Percentiles rank a stretch among this genome's conserved stretches.
Conservation (phyloP, 1,140 invertebrate genomes). For the Trachymyrmex septentrionalis region DNA sequence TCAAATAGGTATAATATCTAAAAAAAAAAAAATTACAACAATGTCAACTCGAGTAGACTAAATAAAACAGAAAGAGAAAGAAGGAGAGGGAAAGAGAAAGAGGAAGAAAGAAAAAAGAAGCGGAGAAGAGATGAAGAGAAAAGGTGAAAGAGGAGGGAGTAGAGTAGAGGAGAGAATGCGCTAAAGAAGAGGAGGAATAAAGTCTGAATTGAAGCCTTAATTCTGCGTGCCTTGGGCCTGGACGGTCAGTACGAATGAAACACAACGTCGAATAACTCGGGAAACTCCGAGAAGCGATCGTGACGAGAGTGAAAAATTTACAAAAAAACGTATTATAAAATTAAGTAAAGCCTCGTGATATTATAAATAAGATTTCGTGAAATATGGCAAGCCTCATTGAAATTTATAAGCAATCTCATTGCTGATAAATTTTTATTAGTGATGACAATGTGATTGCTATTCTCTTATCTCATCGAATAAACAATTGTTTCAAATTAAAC, state of each 20-base stretch:
- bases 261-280: constrained; percentile 14
- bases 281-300: not conserved
- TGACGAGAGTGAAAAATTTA: not conserved
- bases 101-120: not conserved
- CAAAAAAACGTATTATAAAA: not conserved
- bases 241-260: constrained; percentile 40
- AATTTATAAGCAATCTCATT: not conserved
- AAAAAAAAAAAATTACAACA: not conserved
- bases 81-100: not conserved
- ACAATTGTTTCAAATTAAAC: not conserved
- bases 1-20: not conserved
- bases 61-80: not conserved
- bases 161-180: constrained; percentile 26
- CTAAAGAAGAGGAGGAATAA: constrained; percentile 62
- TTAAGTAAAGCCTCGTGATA: not conserved
- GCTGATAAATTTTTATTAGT: not conserved
- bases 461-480: not conserved
- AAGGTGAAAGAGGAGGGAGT: constrained; percentile 7
- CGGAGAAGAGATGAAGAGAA: too few species aligned
- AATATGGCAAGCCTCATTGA: not conserved
- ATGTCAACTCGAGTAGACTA: not conserved
- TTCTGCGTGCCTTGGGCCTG: constrained; percentile 42
- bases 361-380: not conserved
- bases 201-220: constrained; percentile 58
- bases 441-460: constrained; percentile 11